These are phyloP conservation scores for Polyommatus iphigenia DNA, from an alignment of 2,888 invertebrate species.

Conservation along the genomic window DNA sequence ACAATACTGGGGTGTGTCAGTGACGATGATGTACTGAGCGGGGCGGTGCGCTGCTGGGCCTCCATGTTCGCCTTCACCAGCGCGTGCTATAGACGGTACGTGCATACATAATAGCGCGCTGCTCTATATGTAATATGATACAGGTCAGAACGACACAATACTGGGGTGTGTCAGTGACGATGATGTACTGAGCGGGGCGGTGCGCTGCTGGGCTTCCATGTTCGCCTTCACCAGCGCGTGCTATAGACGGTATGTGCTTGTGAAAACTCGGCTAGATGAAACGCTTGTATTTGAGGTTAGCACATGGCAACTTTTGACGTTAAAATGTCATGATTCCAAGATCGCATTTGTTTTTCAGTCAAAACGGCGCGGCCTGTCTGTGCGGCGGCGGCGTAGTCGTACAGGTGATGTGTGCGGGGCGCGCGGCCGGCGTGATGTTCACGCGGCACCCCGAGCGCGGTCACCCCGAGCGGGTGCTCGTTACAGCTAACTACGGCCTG, in stretches of 20 bases:
- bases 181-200: slow-evolving; percentile 80
- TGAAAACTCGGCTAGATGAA: no score
- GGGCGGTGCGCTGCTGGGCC: slow-evolving; percentile 88
- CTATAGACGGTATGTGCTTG: slow-evolving; percentile 83
- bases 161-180: slow-evolving; percentile 82
- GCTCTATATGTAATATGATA: no score
- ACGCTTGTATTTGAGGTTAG: no score
- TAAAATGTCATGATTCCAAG: no score
- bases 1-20: slow-evolving; percentile 76
- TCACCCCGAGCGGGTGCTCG: slow-evolving; percentile 83
- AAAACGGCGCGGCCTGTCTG: slow-evolving; percentile 85
- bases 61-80: slow-evolving; percentile 89
- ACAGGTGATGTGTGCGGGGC: slow-evolving; percentile 87
- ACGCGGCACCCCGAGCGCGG: slow-evolving; percentile 88
- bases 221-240: slow-evolving; percentile 87
- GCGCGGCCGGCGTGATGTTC: slow-evolving; percentile 89
- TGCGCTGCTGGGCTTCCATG: slow-evolving; percentile 91
- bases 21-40: slow-evolving; percentile 73
- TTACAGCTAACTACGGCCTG: slow-evolving; percentile 90
- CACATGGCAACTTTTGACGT: no score
- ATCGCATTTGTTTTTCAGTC: slow-evolving; percentile 64
- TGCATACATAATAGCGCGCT: background rate
- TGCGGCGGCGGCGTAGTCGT: slow-evolving; percentile 89
- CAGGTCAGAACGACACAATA: slow-evolving; percentile 91
- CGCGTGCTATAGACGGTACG: slow-evolving; percentile 87